Percentiles rank a stretch among this genome's conserved stretches.
phyloP scores from a whole-genome alignment of 1,140 invertebrate species.

The Nasonia longicornis region DNA sequence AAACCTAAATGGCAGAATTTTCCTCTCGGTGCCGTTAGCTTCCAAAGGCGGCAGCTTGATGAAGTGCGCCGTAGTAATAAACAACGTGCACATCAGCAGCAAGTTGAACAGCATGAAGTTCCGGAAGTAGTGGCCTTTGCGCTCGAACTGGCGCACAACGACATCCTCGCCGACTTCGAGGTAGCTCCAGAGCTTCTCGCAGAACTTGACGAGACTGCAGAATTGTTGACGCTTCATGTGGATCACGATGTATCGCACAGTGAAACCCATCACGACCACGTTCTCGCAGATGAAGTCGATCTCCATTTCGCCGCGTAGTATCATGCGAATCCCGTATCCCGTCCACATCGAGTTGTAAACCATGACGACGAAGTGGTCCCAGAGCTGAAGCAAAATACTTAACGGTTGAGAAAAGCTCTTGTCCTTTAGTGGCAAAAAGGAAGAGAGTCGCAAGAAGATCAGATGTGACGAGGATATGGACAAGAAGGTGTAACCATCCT shows the following conservation, averaged over 20 bases:
- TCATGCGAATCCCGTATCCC: neutral
- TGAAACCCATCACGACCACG: neutral
- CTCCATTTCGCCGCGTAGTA: neutral
- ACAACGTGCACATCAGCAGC: neutral
- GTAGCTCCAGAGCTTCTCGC: slow-evolving; percentile 15
- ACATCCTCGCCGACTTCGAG: neutral
- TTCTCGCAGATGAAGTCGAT: slow-evolving; percentile 10
- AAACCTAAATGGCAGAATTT: slow-evolving; percentile 13
- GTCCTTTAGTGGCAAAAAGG: too few species aligned
- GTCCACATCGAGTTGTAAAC: neutral
- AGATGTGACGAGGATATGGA: neutral
- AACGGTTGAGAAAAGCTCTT: neutral
- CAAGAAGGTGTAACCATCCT: neutral
- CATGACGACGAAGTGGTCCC: neutral
- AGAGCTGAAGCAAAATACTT: neutral
- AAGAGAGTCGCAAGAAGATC: neutral
- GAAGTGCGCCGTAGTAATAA: neutral
- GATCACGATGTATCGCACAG: neutral
- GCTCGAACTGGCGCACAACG: neutral
- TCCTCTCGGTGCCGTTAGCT: neutral
- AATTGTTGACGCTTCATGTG: neutral
- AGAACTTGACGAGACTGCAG: neutral
- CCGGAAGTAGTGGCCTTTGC: neutral
- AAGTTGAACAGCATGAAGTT: neutral
- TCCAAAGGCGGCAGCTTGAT: neutral